These are phyloP conservation scores for Cynopterus brachyotis DNA, from an alignment of 2,113 vertebrate genomes.

Conservation along the genomic window DNA sequence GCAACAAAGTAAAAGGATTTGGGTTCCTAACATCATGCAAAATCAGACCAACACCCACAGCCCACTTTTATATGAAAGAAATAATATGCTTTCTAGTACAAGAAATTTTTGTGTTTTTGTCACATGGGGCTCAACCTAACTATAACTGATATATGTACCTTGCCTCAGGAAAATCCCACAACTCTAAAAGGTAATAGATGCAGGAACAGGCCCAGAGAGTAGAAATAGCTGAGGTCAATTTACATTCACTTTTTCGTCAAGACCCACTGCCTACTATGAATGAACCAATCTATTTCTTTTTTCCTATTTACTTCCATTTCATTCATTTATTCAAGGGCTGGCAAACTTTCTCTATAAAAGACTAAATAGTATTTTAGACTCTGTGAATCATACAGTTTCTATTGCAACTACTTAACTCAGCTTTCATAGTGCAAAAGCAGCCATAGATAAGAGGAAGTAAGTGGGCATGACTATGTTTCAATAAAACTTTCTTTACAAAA, in stretches of 20 bases:
- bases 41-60: neutral
- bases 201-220: neutral
- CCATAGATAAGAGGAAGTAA: neutral
- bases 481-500: constrained; percentile 21
- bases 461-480: neutral
- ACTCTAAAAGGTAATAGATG: neutral
- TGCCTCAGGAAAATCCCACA: neutral
- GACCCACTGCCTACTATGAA: neutral
- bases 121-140: neutral
- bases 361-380: neutral
- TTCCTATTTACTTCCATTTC: neutral
- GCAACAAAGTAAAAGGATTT: neutral
- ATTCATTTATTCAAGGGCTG: neutral
- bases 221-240: neutral
- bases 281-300: neutral
- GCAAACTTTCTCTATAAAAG: neutral
- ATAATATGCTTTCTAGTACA: neutral
- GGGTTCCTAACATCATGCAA: neutral
- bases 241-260: neutral
- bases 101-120: neutral
- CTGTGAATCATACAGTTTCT: neutral
- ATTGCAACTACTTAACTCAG: neutral
- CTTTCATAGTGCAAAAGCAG: neutral
- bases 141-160: neutral
- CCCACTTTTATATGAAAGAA: neutral